Base-by-base conservation (phyloP, 2,797 vertebrate genomes). In the Threskiornis aethiopicus region DNA sequence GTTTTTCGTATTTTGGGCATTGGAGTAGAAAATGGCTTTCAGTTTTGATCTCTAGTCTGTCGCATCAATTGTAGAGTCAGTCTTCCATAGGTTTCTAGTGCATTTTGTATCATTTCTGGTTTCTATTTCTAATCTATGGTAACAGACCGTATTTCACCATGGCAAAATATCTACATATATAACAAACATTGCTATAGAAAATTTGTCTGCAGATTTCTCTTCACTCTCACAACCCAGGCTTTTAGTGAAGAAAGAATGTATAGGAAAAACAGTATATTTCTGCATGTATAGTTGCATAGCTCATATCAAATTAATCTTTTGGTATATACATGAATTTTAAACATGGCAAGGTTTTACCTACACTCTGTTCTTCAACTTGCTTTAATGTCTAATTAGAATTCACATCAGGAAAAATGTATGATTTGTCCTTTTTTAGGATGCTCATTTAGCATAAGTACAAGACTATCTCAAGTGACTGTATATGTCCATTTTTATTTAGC, bases 21-120 rank as follows among this genome's bases (percentile, higher is more conserved):
- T 95, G 66, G 73, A 95, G 85, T 95, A 93, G 94, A 96, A 96
- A 95, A 96, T 92, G 83, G 39, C 77, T 95, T 97, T 96, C 93
- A 90, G 80, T 87, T 96, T 94, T 90, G 67, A 97, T 97, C 82
- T 93, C 79, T 87, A 1, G 54, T 82, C 54, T 80, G 73, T 93
- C 31, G 2, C 59, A 88, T 94, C 91, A 95, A 37, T 83, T 89
- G 58, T 42, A 80, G 61, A 95, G 49, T 76, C 67, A 92, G 44
- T 71, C 87, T 95, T 92, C 89, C 84, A 58, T 82, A 78, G n/a
- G 51, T 92, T 92, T 89, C 69, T 59, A 55, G 61, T 22, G 31
- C 29, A 87, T 83, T 92, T 95, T 84, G 11, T 61, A 64, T 87
- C 37, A 73, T 62, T 92, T 49, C n/a, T 77, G 21, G 39, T 55